Evolutionary conservation across 2,888 invertebrate species (phyloP).

Genomic region (Cremastinae sp.): DNA sequence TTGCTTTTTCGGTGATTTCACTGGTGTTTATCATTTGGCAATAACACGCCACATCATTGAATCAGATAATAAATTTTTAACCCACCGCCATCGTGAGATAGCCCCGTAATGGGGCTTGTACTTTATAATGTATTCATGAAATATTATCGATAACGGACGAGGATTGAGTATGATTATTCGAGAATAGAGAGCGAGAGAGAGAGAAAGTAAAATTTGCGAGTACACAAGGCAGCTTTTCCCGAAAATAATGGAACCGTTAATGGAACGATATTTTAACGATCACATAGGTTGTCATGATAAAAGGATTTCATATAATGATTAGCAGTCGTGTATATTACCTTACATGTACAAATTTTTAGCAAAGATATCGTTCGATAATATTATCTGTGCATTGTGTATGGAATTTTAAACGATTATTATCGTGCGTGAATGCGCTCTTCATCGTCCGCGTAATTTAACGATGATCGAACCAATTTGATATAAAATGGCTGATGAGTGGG

Average conservation of each 20-base stretch:
- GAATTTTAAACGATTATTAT: too few species aligned
- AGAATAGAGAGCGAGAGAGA: too few species aligned
- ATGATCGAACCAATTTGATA: too few species aligned
- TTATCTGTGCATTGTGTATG: background rate
- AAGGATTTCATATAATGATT: conserved; percentile 33
- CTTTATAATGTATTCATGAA: conserved; percentile 43
- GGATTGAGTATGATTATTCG: too few species aligned
- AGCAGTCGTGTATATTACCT: background rate
- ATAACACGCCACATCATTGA: too few species aligned
- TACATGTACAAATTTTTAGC: background rate
- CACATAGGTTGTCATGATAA: conserved; percentile 52
- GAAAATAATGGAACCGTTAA: conserved; percentile 49
- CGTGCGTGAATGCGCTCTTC: background rate
- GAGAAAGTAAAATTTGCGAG: conserved; percentile 33
- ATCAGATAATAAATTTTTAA: conserved; percentile 39
- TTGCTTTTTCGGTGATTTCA: too few species aligned
- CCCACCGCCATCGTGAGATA: too few species aligned
- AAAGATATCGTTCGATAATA: conserved; percentile 3
- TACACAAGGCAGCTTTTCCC: conserved; percentile 5
- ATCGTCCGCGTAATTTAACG: conserved; percentile 4
- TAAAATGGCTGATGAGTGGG: too few species aligned
- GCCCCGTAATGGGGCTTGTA: conserved; percentile 33
- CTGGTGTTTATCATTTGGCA: too few species aligned
- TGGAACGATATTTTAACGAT: conserved; percentile 55
- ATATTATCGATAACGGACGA: conserved; percentile 38